phyloP scores from a whole-genome alignment of 2,113 vertebrate genomes.

The Progne subis region DNA sequence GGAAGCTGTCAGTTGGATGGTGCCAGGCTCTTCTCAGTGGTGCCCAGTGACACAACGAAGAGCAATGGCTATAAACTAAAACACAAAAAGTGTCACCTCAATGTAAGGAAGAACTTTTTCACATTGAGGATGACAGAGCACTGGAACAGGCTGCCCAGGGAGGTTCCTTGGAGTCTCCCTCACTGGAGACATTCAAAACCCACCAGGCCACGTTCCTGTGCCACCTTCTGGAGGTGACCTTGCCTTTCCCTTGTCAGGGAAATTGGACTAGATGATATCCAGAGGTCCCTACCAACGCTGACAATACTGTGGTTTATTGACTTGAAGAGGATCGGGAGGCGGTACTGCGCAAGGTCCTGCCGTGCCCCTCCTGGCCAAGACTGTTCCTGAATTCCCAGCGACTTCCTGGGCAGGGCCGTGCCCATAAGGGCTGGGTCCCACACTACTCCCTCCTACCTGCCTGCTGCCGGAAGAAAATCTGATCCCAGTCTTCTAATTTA shows the following conservation, averaged over 20 bases:
- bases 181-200: background rate
- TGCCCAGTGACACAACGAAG: background rate
- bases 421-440: background rate
- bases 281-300: too few species aligned
- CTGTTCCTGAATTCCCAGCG: background rate
- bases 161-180: background rate
- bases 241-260: background rate
- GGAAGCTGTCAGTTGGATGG: background rate
- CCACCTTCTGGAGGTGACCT: background rate
- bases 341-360: fast-evolving
- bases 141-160: background rate
- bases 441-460: background rate
- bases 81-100: background rate
- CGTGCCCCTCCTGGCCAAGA: fast-evolving
- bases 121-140: background rate
- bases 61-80: background rate
- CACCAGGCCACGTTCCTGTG: background rate
- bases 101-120: background rate
- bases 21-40: background rate
- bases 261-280: too few species aligned
- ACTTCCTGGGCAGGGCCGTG: fast-evolving
- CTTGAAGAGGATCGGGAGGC: background rate
- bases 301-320: background rate
- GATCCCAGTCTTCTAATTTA: background rate
- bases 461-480: background rate